These are phyloP conservation scores for Heterodera filipjevi DNA, from an alignment of 2,888 invertebrate species.

Conservation along the genomic window DNA sequence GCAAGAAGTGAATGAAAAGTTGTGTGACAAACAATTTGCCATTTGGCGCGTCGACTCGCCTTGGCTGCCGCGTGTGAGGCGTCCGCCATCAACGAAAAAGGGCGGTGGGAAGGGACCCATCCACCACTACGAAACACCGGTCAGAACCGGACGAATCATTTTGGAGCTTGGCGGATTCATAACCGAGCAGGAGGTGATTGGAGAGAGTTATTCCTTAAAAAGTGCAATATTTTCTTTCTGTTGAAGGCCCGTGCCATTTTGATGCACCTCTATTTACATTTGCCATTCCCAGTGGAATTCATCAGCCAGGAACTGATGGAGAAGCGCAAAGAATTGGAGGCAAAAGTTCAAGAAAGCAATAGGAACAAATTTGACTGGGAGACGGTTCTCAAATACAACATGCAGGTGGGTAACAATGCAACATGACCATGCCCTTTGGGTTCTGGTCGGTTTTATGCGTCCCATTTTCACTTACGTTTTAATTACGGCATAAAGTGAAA, in stretches of 20 bases:
- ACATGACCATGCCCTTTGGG: too few relatives aligned
- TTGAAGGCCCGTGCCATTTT: constrained; percentile 63
- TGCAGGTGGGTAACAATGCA: constrained; percentile 66
- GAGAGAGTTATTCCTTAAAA: not conserved
- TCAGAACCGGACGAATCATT: constrained; percentile 86
- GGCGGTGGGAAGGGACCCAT: constrained; percentile 76
- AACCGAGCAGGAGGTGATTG: constrained; percentile 74
- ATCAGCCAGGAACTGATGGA: constrained; percentile 81
- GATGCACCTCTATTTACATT: constrained; percentile 76
- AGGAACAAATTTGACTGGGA: constrained; percentile 84
- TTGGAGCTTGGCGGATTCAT: constrained; percentile 89
- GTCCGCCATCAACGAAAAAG: constrained; percentile 18
- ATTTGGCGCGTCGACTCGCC: constrained; percentile 91
- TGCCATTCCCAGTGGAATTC: constrained; percentile 86
- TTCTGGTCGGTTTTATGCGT: too few relatives aligned
- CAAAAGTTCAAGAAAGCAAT: constrained; percentile 74
- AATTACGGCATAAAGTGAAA: too few relatives aligned
- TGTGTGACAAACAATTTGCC: constrained; percentile 82
- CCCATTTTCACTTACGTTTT: too few relatives aligned
- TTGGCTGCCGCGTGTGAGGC: constrained; percentile 79
- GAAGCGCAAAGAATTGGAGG: constrained; percentile 49
- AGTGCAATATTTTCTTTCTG: too few relatives aligned
- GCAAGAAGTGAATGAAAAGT: constrained; percentile 75
- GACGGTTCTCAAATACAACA: constrained; percentile 88
- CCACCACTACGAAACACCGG: constrained; percentile 90